Base-by-base conservation (phyloP, 2,113 vertebrate species). In the Nesogale talazaci region DNA sequence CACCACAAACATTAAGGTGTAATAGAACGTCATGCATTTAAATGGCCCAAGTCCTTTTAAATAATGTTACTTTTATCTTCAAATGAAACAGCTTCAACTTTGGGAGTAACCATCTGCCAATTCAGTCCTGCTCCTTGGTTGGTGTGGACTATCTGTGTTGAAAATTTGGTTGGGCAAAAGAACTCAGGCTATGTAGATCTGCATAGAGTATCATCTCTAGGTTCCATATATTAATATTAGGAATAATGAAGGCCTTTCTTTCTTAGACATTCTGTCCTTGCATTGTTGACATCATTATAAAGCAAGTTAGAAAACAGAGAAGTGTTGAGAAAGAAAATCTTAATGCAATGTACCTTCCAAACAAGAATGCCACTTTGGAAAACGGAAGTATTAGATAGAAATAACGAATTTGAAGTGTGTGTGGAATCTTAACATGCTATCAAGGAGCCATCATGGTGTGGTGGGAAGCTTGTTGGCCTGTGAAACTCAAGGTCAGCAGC, bases 111-210 rank as follows among this genome's bases (percentile, higher is more conserved):
- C 38, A 3, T 84, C 57, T 59, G 6, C 87, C 82, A 67, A 74
- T 84, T 81, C 59, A 83, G 76, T 38, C 6, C 17, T 59, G 9
- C n/a, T 89, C 80, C 4, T 89, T 81, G 59, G 36, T 59, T 87
- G 31, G 23, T 7, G 81, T 57, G 61, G 70, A 0, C 27, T 27
- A 10, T 78, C 36, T 78, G 72, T 83, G 29, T 34, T 75, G 89
- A 90, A 93, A 87, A 86, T 17, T 57, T 74, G 42, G 9, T 77
- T 70, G n/a, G 25, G 23, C 75, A 70, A 88, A 76, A 80, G 42
- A 84, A 87, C 87, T 74, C n/a, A 56, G 9, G 25, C 20, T 42
- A 11, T 42, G 17, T 56, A 52, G 8, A 83, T 80, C 90, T 86
- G 56, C 2, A 75, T 72, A 85, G 72, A 74, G 38, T 36, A 6